A percentile compares a stretch with the other conserved stretches of the same genome.
Evolutionary conservation across 2,113 vertebrate genomes (phyloP).

Genomic region (Apteryx owenii): DNA sequence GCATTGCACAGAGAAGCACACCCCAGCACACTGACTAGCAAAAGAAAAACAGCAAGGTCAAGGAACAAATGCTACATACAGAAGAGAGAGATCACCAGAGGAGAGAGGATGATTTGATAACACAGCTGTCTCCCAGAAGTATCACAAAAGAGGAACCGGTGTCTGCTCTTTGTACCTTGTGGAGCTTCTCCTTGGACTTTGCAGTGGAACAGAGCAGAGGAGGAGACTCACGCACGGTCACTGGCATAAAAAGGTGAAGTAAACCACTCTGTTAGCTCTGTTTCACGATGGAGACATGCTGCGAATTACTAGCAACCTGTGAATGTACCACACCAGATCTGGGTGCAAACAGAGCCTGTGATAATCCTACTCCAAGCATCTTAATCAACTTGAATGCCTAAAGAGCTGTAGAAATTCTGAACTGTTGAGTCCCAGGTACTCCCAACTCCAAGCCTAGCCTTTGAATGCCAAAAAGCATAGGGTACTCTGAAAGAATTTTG

Average conservation of each 20-base stretch:
- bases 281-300: neutral
- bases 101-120: neutral
- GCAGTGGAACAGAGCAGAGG: neutral
- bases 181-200: neutral
- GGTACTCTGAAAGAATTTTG: neutral
- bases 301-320: neutral
- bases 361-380: neutral
- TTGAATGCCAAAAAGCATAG: neutral
- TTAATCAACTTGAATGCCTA: neutral
- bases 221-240: neutral
- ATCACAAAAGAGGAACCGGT: neutral
- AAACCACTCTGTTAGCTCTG: neutral
- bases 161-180: too few relatives aligned
- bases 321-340: neutral
- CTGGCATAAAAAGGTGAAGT: neutral
- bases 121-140: neutral
- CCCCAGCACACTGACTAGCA: neutral
- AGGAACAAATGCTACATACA: rapidly evolving
- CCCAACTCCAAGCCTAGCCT: neutral
- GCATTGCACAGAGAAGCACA: neutral
- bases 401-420: neutral
- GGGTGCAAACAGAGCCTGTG: neutral
- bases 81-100: neutral
- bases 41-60: neutral
- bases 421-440: neutral